phyloP scores from a whole-genome alignment of 2,888 invertebrate genomes.

The Pterostichus niger region DNA sequence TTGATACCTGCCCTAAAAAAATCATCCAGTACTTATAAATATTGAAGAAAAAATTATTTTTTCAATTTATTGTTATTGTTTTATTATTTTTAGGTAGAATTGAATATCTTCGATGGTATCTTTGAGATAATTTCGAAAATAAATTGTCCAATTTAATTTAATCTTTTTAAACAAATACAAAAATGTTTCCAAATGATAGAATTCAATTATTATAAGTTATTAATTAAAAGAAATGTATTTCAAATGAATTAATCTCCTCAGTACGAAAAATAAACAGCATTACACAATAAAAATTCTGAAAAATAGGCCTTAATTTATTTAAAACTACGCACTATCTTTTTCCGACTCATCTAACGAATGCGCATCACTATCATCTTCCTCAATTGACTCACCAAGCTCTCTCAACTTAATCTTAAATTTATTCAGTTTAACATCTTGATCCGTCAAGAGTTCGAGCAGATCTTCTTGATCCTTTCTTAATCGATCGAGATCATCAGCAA shows the following conservation, averaged over 20 bases:
- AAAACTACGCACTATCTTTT: constrained; percentile 58
- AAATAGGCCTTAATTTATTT: no score
- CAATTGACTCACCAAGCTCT: constrained; percentile 75
- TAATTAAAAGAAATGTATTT: neutral
- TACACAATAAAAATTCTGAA: constrained; percentile 19
- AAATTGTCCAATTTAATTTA: no score
- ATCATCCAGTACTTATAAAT: neutral
- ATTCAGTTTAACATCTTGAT: constrained; percentile 84
- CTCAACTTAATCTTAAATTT: constrained; percentile 74
- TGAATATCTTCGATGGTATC: no score
- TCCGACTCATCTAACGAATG: constrained; percentile 71
- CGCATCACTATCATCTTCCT: constrained; percentile 75
- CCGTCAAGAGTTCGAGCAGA: constrained; percentile 91
- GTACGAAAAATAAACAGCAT: no score
- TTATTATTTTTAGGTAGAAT: no score
- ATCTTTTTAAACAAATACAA: no score
- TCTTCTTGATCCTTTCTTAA: constrained; percentile 96
- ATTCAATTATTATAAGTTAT: neutral
- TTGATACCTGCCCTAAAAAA: neutral
- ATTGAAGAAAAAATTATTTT: neutral
- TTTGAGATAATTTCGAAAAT: no score
- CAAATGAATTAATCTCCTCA: neutral
- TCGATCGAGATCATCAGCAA: constrained; percentile 80
- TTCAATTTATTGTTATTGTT: no score
- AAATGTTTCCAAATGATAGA: neutral